A percentile compares a stretch with the other conserved stretches of the same genome.
These are phyloP conservation scores for Porites australiensis DNA, from an alignment of 64 coral and sea anemone species.

Conservation along the genomic window DNA sequence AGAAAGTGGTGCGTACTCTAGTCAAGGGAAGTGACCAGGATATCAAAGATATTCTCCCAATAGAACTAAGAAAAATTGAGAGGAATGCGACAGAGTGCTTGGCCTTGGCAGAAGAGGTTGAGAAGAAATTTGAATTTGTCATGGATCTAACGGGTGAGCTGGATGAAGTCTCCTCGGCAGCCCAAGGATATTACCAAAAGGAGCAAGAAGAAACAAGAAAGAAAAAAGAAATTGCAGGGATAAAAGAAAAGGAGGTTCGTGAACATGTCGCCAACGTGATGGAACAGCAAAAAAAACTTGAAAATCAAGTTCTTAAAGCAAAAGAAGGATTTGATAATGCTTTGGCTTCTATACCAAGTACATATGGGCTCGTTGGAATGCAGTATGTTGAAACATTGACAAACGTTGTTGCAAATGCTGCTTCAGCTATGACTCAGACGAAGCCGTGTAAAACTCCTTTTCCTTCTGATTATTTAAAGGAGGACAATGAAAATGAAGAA, in stretches of 20 bases:
- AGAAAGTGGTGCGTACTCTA: conserved; percentile 21
- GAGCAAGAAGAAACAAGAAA: neutral
- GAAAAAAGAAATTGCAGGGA: neutral
- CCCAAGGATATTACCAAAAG: neutral
- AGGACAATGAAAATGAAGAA: too few relatives aligned
- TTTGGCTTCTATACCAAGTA: conserved; percentile 5
- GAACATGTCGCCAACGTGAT: neutral
- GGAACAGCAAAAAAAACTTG: neutral
- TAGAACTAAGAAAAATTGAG: conserved; percentile 28
- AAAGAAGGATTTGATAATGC: neutral
- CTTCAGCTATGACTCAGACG: too few relatives aligned
- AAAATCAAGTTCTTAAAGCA: neutral
- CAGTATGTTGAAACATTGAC: neutral
- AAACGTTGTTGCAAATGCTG: neutral
- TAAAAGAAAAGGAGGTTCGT: neutral
- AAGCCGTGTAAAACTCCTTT: too few relatives aligned
- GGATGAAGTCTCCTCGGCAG: neutral
- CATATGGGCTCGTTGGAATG: neutral
- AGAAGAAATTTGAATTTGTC: neutral
- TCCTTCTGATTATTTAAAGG: too few relatives aligned
- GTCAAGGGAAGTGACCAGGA: conserved; percentile 13
- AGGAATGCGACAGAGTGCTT: neutral
- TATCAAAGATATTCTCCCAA: conserved; percentile 9
- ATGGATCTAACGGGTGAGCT: conserved; percentile 39
- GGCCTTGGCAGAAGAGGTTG: conserved; percentile 6